Conservation (phyloP, 2,888 invertebrate genomes). For the Junonia oenone region DNA sequence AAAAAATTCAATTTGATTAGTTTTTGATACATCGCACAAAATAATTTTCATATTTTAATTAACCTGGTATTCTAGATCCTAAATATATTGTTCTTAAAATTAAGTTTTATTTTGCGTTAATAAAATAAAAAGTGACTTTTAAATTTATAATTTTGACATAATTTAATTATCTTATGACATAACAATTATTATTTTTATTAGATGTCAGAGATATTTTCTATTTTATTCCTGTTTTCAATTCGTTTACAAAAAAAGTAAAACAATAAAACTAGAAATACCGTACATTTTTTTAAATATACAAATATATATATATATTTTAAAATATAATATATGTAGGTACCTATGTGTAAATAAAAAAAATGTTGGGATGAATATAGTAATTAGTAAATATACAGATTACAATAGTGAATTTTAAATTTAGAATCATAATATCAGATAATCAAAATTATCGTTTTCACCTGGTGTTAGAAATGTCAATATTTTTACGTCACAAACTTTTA, state of each 20-base stretch:
- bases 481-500: neutral
- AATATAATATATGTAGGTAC: too few species aligned
- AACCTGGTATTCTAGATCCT: conserved; percentile 4
- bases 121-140: conserved; percentile 56
- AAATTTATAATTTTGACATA: conserved; percentile 40
- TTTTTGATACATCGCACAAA: conserved; percentile 4
- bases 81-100: conserved; percentile 49
- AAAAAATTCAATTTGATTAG: neutral
- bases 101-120: conserved; percentile 48
- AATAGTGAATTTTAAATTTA: neutral
- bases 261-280: too few species aligned
- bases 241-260: too few species aligned
- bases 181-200: neutral
- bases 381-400: neutral
- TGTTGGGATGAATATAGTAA: neutral
- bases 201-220: neutral
- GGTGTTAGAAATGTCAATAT: neutral
- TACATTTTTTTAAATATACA: too few species aligned
- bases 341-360: too few species aligned
- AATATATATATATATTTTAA: too few species aligned
- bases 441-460: neutral
- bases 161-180: neutral
- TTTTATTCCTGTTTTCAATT: too few species aligned
- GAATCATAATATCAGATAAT: neutral
- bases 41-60: conserved; percentile 19